A percentile compares a stretch with the other conserved stretches of the same genome.
Evolutionary conservation across 2,888 invertebrate species (phyloP).

Genomic region (Cyclophora albipunctata): DNA sequence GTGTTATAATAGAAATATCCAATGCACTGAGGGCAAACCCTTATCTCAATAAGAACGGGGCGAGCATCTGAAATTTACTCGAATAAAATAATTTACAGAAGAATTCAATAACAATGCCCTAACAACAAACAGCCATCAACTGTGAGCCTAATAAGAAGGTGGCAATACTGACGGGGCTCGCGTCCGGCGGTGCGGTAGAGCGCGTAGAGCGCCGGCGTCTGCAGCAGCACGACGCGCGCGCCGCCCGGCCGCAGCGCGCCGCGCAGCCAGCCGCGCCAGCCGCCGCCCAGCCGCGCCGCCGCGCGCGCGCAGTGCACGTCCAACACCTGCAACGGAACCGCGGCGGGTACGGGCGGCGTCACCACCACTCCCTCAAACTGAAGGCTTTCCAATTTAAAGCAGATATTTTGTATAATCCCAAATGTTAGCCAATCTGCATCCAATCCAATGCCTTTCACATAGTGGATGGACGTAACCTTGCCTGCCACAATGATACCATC

Average conservation of each 20-base stretch:
- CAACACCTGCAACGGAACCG: constrained; percentile 33
- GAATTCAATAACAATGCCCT: no score
- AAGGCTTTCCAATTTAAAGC: not conserved
- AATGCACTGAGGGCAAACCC: no score
- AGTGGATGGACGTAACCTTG: not conserved
- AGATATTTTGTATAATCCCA: not conserved
- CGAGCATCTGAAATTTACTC: no score
- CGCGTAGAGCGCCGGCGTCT: constrained; percentile 43
- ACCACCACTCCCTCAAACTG: not conserved
- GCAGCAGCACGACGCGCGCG: constrained; percentile 44
- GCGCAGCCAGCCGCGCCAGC: constrained; percentile 36
- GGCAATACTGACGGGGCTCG: no score
- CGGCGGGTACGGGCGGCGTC: no score
- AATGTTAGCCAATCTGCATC: not conserved
- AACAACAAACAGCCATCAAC: no score
- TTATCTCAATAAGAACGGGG: no score
- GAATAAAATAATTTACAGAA: no score
- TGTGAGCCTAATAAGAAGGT: no score
- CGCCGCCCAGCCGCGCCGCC: constrained; percentile 23
- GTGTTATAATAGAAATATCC: no score
- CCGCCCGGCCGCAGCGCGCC: constrained; percentile 19
- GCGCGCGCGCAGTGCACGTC: constrained; percentile 35
- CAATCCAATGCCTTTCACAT: not conserved
- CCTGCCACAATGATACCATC: no score
- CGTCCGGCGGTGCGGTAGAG: constrained; percentile 8